phyloP scores from a whole-genome alignment of 2,888 invertebrate genomes.

The Cryptus armator region DNA sequence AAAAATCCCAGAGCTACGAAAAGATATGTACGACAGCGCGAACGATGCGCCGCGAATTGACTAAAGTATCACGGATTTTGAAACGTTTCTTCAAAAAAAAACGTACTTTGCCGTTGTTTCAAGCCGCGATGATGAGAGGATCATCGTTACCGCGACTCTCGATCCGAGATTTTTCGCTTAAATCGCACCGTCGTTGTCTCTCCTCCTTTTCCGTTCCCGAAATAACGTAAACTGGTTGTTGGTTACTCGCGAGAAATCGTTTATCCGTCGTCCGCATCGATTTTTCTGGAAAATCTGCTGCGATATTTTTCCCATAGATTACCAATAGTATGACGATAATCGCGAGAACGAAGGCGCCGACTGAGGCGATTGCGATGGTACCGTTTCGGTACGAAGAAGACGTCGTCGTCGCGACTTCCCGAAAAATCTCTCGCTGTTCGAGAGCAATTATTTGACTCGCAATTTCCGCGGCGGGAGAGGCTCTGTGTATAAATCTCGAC shows the following conservation, averaged over 20 bases:
- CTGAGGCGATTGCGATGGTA: slow-evolving; percentile 91
- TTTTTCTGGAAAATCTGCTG: slow-evolving; percentile 63
- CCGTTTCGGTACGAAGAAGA: slow-evolving; percentile 82
- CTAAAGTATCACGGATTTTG: not conserved
- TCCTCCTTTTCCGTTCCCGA: slow-evolving; percentile 89
- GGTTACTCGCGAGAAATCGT: slow-evolving; percentile 88
- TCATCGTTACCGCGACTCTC: not conserved
- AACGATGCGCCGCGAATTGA: not conserved
- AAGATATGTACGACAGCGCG: not conserved
- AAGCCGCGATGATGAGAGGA: not conserved
- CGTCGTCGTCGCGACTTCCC: slow-evolving; percentile 88
- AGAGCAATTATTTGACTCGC: slow-evolving; percentile 86
- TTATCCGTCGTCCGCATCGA: slow-evolving; percentile 78
- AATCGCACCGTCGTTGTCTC: slow-evolving; percentile 34
- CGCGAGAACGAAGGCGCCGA: slow-evolving; percentile 92
- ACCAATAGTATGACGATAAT: slow-evolving; percentile 91
- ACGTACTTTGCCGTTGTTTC: not conserved
- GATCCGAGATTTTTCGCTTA: slow-evolving; percentile 30
- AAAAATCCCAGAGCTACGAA: not conserved
- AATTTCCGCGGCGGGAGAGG: slow-evolving; percentile 81
- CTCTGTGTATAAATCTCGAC: slow-evolving; percentile 88
- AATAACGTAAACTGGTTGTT: slow-evolving; percentile 89
- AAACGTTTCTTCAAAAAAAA: not conserved
- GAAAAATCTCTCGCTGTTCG: slow-evolving; percentile 90
- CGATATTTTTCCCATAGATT: slow-evolving; percentile 88